These are phyloP conservation scores for Gallinago solitaria DNA, from an alignment of 2,797 vertebrate genomes.

Conservation along the genomic window DNA sequence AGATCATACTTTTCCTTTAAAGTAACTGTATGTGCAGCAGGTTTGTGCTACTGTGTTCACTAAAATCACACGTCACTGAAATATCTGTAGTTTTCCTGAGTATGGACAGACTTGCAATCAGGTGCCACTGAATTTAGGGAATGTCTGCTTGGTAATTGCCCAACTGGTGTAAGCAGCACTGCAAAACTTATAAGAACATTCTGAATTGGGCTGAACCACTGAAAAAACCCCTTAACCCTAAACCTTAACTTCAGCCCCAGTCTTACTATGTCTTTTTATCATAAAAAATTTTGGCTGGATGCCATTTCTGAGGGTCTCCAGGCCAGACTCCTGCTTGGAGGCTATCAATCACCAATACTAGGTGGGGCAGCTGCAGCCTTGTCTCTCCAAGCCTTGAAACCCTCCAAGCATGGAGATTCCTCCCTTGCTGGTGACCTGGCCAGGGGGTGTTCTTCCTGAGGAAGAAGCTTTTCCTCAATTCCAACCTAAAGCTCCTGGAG, in stretches of 20 bases:
- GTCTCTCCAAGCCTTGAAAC: not conserved
- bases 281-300: not conserved
- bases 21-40: not conserved
- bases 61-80: fast-evolving
- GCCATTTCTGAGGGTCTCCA: not conserved
- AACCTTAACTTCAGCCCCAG: not conserved
- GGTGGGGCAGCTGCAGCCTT: not conserved
- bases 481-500: not conserved
- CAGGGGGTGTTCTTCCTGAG: not conserved
- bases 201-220: not conserved
- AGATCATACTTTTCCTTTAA: not conserved
- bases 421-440: not conserved
- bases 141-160: not conserved
- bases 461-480: not conserved
- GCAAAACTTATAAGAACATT: fast-evolving
- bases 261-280: not conserved
- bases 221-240: not conserved
- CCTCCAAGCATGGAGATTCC: not conserved
- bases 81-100: not conserved
- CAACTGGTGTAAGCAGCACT: not conserved
- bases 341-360: not conserved
- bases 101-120: not conserved
- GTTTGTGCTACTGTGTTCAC: not conserved
- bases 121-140: not conserved
- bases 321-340: not conserved